Evolutionary conservation across 2,888 invertebrate genomes (phyloP).

Genomic region (Lottia gigantea): DNA sequence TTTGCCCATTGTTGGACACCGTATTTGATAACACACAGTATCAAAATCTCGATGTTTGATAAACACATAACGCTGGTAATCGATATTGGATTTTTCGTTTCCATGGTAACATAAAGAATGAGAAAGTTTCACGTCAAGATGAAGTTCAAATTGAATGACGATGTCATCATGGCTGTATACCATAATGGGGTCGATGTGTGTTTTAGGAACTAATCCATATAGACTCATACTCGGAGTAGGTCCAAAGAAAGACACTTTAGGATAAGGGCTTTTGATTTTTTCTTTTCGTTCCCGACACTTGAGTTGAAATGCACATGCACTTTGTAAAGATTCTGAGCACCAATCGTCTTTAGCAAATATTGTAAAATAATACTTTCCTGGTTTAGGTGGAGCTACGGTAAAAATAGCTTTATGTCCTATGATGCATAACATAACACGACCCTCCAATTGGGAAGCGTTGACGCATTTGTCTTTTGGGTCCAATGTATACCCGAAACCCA

Average conservation of each 20-base stretch:
- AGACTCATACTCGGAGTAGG: slow-evolving; percentile 52
- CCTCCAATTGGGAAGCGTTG: slow-evolving; percentile 48
- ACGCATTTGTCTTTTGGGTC: slow-evolving; percentile 51
- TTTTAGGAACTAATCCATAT: slow-evolving; percentile 50
- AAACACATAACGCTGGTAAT: slow-evolving; percentile 58
- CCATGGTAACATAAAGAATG: slow-evolving; percentile 57
- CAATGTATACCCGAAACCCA: slow-evolving; percentile 61
- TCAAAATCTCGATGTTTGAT: slow-evolving; percentile 53
- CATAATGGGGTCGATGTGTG: slow-evolving; percentile 56
- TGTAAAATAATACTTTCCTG: slow-evolving; percentile 69
- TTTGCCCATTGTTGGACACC: slow-evolving; percentile 61
- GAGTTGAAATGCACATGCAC: slow-evolving; percentile 63
- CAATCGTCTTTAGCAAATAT: slow-evolving; percentile 64
- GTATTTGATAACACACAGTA: slow-evolving; percentile 56
- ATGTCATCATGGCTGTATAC: slow-evolving; percentile 53
- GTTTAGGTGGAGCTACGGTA: slow-evolving; percentile 66
- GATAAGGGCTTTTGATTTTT: slow-evolving; percentile 52
- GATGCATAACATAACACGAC: slow-evolving; percentile 56
- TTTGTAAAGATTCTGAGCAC: slow-evolving; percentile 61
- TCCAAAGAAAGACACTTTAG: slow-evolving; percentile 57
- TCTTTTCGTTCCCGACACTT: slow-evolving; percentile 55
- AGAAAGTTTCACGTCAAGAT: slow-evolving; percentile 45
- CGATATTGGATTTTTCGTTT: slow-evolving; percentile 45
- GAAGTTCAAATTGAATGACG: slow-evolving; percentile 50
- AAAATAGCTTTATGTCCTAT: slow-evolving; percentile 63